phyloP scores from a whole-genome alignment of 92 coral and sea anemone genomes.

The Blastomussa wellsi region DNA sequence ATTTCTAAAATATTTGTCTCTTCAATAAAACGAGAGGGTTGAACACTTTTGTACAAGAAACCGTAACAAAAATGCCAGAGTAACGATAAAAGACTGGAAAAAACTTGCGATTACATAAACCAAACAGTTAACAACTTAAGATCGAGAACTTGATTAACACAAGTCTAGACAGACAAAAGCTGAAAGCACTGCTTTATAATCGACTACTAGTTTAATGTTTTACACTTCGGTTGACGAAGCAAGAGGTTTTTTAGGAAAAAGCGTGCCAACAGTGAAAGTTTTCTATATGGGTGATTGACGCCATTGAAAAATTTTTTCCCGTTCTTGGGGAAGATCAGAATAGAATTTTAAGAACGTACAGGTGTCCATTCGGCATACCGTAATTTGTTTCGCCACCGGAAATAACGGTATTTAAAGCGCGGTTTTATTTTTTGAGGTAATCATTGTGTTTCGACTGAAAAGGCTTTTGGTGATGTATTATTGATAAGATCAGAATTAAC shows the following conservation, averaged over 20 bases:
- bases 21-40: neutral
- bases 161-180: neutral
- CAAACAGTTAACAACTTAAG: neutral
- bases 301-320: neutral
- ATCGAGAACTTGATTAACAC: neutral
- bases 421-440: slow-evolving; percentile 19
- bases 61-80: neutral
- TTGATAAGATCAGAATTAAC: slow-evolving; percentile 20
- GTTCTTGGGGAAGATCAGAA: neutral
- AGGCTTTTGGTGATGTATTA: slow-evolving; percentile 19
- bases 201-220: neutral
- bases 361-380: slow-evolving; percentile 26
- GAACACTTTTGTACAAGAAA: neutral
- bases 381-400: slow-evolving; percentile 42
- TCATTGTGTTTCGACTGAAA: slow-evolving; percentile 26
- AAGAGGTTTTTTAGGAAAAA: neutral
- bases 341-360: neutral
- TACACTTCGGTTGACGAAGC: neutral
- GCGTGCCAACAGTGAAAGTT: neutral
- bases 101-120: neutral
- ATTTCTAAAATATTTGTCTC: slow-evolving; percentile 34
- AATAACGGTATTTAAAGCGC: slow-evolving; percentile 39
- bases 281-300: neutral
- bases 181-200: neutral
- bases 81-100: neutral